phyloP scores from a whole-genome alignment of 2,888 invertebrate genomes.

The Tiliacea citrago region DNA sequence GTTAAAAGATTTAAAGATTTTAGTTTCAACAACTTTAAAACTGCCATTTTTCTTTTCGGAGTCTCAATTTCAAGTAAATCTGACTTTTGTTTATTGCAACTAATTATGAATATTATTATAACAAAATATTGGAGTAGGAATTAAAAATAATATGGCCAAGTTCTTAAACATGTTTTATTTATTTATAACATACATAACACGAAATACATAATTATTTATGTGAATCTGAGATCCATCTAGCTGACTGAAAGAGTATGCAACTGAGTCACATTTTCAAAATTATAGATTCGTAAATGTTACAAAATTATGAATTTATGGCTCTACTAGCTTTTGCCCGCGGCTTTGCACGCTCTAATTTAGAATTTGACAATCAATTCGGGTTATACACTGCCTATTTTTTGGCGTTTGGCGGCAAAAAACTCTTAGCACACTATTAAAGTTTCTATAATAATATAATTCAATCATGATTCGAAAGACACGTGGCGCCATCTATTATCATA shows the following conservation, averaged over 20 bases:
- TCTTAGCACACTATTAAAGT: too few species aligned
- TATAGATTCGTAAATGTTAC: conserved; percentile 13
- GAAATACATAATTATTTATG: conserved; percentile 26
- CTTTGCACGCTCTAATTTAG: too few species aligned
- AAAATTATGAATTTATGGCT: background rate
- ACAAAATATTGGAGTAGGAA: background rate
- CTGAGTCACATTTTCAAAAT: conserved; percentile 13
- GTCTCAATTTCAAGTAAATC: background rate
- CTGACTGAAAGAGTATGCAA: conserved; percentile 53
- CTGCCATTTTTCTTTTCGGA: background rate
- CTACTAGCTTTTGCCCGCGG: too few species aligned
- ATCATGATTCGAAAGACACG: too few species aligned
- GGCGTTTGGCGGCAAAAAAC: too few species aligned
- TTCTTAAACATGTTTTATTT: conserved; percentile 34
- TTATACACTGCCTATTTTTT: too few species aligned
- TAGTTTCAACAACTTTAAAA: background rate
- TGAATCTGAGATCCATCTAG: conserved; percentile 56
- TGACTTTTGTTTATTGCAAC: too few species aligned
- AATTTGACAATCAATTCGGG: too few species aligned
- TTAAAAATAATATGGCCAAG: background rate
- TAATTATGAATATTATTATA: background rate
- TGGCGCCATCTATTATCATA: too few species aligned
- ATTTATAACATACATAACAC: conserved; percentile 40
- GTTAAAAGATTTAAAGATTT: too few species aligned
- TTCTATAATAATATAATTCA: too few species aligned